Evolutionary conservation across 2,888 invertebrate species (phyloP).

Genomic region (Papilio protenor): DNA sequence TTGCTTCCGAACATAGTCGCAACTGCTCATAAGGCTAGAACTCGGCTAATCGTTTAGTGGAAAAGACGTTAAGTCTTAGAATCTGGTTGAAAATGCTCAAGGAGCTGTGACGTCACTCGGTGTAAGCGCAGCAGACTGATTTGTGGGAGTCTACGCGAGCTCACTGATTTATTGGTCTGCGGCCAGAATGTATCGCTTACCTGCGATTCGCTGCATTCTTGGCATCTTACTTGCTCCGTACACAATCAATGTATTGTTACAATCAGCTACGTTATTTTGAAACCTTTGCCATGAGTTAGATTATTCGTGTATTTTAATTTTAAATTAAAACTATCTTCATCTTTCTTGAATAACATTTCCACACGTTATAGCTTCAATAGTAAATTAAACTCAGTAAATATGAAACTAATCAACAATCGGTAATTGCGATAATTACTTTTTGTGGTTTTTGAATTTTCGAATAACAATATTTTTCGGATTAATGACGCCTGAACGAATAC

Average conservation of each 20-base stretch:
- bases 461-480: constrained; percentile 31
- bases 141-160: constrained; percentile 42
- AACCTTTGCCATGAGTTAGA: too few relatives aligned
- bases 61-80: constrained; percentile 17
- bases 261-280: constrained; percentile 10
- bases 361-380: background rate
- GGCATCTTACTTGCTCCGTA: constrained; percentile 17
- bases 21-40: background rate
- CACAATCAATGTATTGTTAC: constrained; percentile 15
- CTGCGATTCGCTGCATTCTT: constrained; percentile 40
- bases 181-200: constrained; percentile 38
- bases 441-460: constrained; percentile 11
- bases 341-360: too few relatives aligned
- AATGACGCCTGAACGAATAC: constrained; percentile 5
- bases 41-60: background rate
- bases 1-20: too few relatives aligned
- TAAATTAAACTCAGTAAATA: background rate
- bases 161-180: constrained; percentile 44
- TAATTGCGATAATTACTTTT: constrained; percentile 4
- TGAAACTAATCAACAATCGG: background rate
- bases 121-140: constrained; percentile 41
- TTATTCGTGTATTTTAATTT: too few relatives aligned
- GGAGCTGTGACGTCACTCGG: constrained; percentile 37
- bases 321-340: too few relatives aligned
- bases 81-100: constrained; percentile 24